These are phyloP conservation scores for Entelurus aequoreus DNA, from an alignment of 2,113 vertebrate genomes.

Conservation along the genomic window DNA sequence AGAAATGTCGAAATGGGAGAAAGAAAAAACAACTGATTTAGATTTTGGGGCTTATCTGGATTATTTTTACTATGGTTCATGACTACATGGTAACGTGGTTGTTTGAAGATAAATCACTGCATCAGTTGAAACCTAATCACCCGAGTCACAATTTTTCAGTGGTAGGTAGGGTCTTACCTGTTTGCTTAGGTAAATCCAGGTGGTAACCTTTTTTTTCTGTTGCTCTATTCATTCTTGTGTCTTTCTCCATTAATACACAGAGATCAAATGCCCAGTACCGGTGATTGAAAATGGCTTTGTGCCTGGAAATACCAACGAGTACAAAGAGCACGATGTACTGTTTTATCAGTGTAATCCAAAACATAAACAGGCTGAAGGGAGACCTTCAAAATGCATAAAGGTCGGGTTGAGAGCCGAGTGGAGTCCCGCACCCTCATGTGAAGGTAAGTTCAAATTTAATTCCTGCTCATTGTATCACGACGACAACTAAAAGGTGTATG, in stretches of 20 bases:
- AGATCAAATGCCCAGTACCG: constrained; percentile 26
- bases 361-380: background rate
- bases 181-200: no score
- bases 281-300: constrained; percentile 10
- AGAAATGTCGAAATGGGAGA: no score
- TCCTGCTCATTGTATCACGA: rapidly evolving
- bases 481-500: background rate
- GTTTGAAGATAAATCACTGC: no score
- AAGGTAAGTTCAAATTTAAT: constrained; percentile 37
- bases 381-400: constrained; percentile 39
- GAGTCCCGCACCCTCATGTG: constrained; percentile 54
- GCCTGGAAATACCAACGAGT: rapidly evolving
- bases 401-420: constrained; percentile 20
- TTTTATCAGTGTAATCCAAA: background rate
- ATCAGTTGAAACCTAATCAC: no score
- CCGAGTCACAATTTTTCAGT: no score
- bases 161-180: no score
- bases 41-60: no score
- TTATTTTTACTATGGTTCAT: no score
- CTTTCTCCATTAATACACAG: constrained; percentile 33
- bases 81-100: no score
- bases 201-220: no score
- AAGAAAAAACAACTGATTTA: no score
- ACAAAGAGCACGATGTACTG: constrained; percentile 29
- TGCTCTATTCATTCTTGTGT: background rate